These are phyloP conservation scores for Geopemphigus sp. DNA, from an alignment of 1,140 invertebrate species.

Conservation along the genomic window DNA sequence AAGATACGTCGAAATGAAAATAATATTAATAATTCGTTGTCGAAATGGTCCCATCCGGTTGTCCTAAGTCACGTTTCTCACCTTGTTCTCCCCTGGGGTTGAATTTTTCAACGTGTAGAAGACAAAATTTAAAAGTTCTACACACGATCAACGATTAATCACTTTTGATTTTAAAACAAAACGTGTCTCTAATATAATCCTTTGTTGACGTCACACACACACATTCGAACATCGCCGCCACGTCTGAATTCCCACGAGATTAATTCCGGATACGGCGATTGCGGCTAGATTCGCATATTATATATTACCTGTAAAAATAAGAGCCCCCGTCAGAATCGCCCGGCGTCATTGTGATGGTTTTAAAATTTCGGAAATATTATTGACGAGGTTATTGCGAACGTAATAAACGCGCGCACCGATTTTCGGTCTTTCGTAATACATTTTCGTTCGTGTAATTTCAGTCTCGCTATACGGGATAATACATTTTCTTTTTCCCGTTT, in stretches of 20 bases:
- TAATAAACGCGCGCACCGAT: neutral
- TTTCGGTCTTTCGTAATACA: neutral
- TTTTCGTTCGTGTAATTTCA: neutral
- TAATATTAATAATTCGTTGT: too few relatives aligned
- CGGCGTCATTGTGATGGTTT: neutral
- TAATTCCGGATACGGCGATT: neutral
- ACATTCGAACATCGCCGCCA: neutral
- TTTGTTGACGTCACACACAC: neutral
- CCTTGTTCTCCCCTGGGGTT: too few relatives aligned
- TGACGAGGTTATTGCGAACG: neutral
- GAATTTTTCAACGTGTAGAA: too few relatives aligned
- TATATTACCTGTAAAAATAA: neutral
- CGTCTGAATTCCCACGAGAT: neutral
- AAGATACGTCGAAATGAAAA: too few relatives aligned
- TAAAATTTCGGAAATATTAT: constrained; percentile 16
- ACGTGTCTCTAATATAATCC: neutral
- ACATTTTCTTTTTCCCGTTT: too few relatives aligned
- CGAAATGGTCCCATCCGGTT: too few relatives aligned
- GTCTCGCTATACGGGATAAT: neutral
- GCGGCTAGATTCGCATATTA: neutral
- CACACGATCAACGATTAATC: neutral
- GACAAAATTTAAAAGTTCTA: too few relatives aligned
- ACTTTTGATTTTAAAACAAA: constrained; percentile 8
- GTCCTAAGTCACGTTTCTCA: too few relatives aligned
- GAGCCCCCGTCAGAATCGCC: neutral